Conservation (phyloP, 2,797 vertebrate species). For the Strix occidentalis region DNA sequence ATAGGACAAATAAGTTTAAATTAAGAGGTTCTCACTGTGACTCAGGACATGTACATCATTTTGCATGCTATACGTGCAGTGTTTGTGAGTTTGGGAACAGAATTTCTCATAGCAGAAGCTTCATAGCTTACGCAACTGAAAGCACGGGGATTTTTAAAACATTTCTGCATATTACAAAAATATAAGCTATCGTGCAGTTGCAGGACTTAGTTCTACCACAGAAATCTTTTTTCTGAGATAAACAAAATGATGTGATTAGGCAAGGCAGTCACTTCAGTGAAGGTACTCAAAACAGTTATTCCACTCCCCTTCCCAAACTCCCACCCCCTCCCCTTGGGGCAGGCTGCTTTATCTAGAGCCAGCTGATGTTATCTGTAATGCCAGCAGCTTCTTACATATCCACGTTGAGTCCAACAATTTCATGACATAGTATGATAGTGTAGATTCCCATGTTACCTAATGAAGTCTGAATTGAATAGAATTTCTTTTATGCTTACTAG, state of each 20-base stretch:
- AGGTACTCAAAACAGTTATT: background rate
- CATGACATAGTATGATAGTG: background rate
- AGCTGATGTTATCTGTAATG: constrained; percentile 28
- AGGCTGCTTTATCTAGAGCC: constrained; percentile 27
- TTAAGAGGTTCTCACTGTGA: constrained; percentile 22
- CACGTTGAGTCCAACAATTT: background rate
- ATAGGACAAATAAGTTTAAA: constrained; percentile 15
- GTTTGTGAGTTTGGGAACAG: background rate
- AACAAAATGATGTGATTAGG: background rate
- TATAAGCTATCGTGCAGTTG: background rate
- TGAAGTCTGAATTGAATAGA: background rate
- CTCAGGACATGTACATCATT: background rate
- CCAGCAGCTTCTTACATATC: constrained; percentile 21
- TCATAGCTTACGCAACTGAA: background rate
- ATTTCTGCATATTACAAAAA: background rate
- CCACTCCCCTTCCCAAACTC: background rate
- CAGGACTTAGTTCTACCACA: background rate
- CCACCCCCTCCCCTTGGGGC: background rate
- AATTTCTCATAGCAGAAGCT: background rate
- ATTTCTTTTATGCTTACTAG: background rate
- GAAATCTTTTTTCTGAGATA: background rate
- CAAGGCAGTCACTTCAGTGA: background rate
- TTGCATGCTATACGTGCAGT: background rate
- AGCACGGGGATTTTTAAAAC: background rate
- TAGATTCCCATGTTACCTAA: background rate